Percentiles rank a stretch among this genome's conserved stretches.
Conservation (phyloP, 2,113 vertebrate species). For the Cyprinodon tularosa region DNA sequence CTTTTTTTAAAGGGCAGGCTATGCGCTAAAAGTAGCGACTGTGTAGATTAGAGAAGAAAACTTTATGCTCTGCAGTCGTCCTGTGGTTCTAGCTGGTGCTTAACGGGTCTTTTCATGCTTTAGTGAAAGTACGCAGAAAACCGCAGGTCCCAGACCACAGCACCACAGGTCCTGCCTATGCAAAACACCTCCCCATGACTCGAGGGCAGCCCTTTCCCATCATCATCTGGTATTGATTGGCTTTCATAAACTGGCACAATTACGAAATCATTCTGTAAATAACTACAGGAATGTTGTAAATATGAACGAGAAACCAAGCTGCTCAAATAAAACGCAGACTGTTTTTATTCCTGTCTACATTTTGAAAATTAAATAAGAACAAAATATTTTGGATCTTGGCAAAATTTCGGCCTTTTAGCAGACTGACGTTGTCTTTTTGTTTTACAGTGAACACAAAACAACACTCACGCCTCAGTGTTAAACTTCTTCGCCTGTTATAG, state of each 20-base stretch:
- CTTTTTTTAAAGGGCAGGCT: background rate
- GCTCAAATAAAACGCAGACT: background rate
- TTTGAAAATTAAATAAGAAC: constrained; percentile 6
- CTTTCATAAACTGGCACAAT: constrained; percentile 23
- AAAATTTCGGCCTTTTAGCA: constrained; percentile 45
- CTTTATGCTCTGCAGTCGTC: constrained; percentile 25
- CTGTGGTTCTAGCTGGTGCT: constrained; percentile 54
- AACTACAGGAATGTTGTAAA: constrained; percentile 11
- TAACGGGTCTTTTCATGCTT: constrained; percentile 69
- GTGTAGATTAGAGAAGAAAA: constrained; percentile 35
- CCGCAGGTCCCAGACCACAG: constrained; percentile 63
- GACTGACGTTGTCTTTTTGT: constrained; percentile 29
- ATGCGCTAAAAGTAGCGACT: constrained; percentile 30
- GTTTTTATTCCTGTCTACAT: background rate
- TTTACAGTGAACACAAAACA: constrained; percentile 36
- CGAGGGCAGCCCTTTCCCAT: constrained; percentile 32
- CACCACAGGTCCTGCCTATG: constrained; percentile 54
- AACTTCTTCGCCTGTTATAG: constrained; percentile 19
- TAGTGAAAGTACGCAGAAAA: constrained; percentile 66
- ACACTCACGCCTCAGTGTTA: background rate
- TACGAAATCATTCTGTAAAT: constrained; percentile 30
- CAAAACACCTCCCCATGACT: constrained; percentile 26
- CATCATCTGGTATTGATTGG: constrained; percentile 38
- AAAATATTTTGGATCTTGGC: constrained; percentile 35
- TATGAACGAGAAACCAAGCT: background rate